phyloP scores from a whole-genome alignment of 2,113 vertebrate species.

The Pimephales promelas region DNA sequence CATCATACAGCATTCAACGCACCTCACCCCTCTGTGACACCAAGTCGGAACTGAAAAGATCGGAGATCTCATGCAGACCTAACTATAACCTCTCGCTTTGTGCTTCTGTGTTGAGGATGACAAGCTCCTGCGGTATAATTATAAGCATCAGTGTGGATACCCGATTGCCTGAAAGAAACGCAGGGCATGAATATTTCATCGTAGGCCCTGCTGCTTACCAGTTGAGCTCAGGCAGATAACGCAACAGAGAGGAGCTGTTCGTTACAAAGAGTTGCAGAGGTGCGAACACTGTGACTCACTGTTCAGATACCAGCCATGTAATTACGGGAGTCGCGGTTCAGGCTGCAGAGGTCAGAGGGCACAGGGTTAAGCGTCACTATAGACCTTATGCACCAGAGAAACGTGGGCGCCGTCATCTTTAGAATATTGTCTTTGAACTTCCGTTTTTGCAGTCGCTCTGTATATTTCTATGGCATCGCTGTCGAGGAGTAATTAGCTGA shows the following conservation, averaged over 20 bases:
- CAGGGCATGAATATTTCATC: constrained; percentile 50
- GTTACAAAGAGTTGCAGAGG: constrained; percentile 40
- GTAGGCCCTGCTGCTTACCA: constrained; percentile 27
- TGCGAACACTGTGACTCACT: constrained; percentile 39
- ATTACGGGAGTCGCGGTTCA: constrained; percentile 42
- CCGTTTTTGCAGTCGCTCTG: too few species aligned
- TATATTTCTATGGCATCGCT: too few species aligned
- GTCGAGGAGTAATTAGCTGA: too few species aligned
- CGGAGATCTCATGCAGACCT: constrained; percentile 28
- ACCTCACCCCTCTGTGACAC: constrained; percentile 28
- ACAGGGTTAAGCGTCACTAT: background rate
- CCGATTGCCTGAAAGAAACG: constrained; percentile 45
- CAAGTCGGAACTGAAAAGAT: constrained; percentile 32
- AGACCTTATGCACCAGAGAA: too few species aligned
- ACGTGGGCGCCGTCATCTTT: too few species aligned
- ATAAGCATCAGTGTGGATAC: constrained; percentile 40
- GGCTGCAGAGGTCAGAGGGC: constrained; percentile 34
- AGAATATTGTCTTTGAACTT: too few species aligned
- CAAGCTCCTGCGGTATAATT: constrained; percentile 41
- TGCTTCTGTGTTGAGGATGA: constrained; percentile 29
- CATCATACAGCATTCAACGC: constrained; percentile 17
- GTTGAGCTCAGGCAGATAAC: constrained; percentile 40
- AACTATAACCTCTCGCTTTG: constrained; percentile 48
- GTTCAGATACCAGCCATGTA: constrained; percentile 33
- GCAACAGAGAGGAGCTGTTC: constrained; percentile 35